phyloP scores from a whole-genome alignment of 2,797 vertebrate genomes.

The Otolemur crassicaudatus region DNA sequence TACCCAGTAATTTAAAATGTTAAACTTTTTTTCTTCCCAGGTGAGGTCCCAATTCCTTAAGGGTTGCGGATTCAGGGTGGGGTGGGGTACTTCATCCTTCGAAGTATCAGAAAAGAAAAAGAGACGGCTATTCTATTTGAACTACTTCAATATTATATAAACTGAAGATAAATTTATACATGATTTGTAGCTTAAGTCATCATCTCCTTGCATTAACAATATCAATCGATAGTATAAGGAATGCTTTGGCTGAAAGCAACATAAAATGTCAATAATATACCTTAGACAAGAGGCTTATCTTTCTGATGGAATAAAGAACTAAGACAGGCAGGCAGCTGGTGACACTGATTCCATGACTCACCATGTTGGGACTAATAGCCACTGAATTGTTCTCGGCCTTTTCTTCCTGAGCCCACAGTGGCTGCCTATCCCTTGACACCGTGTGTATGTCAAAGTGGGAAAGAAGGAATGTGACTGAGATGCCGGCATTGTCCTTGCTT shows the following conservation, averaged over 20 bases:
- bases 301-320: background rate
- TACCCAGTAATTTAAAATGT: slow-evolving; percentile 66
- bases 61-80: too few relatives aligned
- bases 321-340: background rate
- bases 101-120: slow-evolving; percentile 11
- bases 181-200: slow-evolving; percentile 33
- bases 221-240: background rate
- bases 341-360: background rate
- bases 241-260: slow-evolving; percentile 5
- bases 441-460: background rate
- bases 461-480: background rate
- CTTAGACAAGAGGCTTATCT: background rate
- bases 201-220: background rate
- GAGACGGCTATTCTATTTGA: slow-evolving; percentile 17
- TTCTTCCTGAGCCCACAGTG: background rate
- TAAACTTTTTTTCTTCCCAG: slow-evolving; percentile 58
- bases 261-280: background rate
- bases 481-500: background rate
- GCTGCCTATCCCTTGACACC: background rate
- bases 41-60: slow-evolving; percentile 37
- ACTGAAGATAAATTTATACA: slow-evolving; percentile 21
- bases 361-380: background rate
- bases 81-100: slow-evolving; percentile 12
- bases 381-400: background rate
- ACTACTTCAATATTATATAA: slow-evolving; percentile 28